phyloP scores from a whole-genome alignment of 2,113 vertebrate genomes.

The Dolichotis patagonum region DNA sequence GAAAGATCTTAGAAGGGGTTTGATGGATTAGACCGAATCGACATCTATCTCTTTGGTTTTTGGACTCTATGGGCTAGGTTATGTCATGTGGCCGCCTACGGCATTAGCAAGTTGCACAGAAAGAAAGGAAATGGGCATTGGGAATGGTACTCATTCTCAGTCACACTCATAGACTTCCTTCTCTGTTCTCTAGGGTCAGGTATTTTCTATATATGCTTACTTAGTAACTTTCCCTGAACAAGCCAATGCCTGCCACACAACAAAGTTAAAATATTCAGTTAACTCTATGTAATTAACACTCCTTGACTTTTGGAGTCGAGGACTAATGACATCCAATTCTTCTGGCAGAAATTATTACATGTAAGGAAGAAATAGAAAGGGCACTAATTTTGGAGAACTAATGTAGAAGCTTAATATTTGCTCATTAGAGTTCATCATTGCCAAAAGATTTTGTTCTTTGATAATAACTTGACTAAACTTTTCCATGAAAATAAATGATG shows the following conservation, averaged over 20 bases:
- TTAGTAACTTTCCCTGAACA: neutral
- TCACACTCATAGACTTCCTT: neutral
- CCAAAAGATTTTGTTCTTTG: conserved; percentile 69
- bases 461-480: conserved; percentile 68
- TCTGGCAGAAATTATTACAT: conserved; percentile 49
- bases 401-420: conserved; percentile 70
- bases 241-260: neutral
- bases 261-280: conserved; percentile 57
- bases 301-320: conserved; percentile 57
- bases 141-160: neutral
- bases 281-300: conserved; percentile 59
- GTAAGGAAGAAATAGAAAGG: conserved; percentile 68
- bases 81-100: neutral
- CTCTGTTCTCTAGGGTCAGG: neutral
- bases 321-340: conserved; percentile 62
- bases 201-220: neutral
- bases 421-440: conserved; percentile 76
- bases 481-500: conserved; percentile 68
- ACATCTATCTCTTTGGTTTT: neutral
- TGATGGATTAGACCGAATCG: neutral
- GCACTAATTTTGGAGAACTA: conserved; percentile 63
- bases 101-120: neutral
- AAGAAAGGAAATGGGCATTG: neutral
- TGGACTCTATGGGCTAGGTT: neutral
- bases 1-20: neutral